Conservation (phyloP, 2,888 invertebrate species). For the Drosophila cognata region DNA sequence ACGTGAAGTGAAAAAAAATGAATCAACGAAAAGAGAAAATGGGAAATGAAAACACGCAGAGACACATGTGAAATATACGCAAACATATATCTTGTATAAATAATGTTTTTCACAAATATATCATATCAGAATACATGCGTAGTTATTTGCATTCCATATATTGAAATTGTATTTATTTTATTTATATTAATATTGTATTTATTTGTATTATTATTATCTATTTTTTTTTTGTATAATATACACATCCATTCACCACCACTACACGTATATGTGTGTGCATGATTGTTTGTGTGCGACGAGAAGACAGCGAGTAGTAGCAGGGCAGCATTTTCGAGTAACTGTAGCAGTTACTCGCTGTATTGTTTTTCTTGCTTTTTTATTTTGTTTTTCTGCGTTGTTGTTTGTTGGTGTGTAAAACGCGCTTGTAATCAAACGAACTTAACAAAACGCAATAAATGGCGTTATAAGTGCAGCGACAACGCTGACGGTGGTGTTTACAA, state of each 20-base stretch:
- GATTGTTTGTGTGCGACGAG: constrained; percentile 47
- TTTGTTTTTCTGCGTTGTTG: constrained; percentile 35
- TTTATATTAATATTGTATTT: constrained; percentile 39
- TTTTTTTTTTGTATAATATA: constrained; percentile 45
- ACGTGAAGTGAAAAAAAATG: constrained; percentile 69
- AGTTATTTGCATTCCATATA: constrained; percentile 54
- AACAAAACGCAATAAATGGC: constrained; percentile 27
- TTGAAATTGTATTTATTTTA: constrained; percentile 50
- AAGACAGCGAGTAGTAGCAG: constrained; percentile 55
- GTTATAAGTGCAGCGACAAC: constrained; percentile 32
- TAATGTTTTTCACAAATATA: constrained; percentile 31
- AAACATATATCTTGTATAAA: constrained; percentile 46
- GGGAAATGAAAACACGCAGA: constrained; percentile 66
- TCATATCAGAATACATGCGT: constrained; percentile 56
- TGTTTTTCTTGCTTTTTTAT: constrained; percentile 34
- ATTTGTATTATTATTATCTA: constrained; percentile 36
- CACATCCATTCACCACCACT: constrained; percentile 40
- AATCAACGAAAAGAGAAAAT: constrained; percentile 66
- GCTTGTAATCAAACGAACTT: constrained; percentile 17
- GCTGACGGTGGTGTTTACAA: constrained; percentile 39
- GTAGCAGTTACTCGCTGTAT: constrained; percentile 59
- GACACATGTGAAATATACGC: constrained; percentile 70
- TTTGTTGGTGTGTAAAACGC: constrained; percentile 50
- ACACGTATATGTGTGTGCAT: constrained; percentile 10
- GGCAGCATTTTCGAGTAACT: constrained; percentile 65